Evolutionary conservation across 2,888 invertebrate species (phyloP).

Genomic region (Plebejus anna): DNA sequence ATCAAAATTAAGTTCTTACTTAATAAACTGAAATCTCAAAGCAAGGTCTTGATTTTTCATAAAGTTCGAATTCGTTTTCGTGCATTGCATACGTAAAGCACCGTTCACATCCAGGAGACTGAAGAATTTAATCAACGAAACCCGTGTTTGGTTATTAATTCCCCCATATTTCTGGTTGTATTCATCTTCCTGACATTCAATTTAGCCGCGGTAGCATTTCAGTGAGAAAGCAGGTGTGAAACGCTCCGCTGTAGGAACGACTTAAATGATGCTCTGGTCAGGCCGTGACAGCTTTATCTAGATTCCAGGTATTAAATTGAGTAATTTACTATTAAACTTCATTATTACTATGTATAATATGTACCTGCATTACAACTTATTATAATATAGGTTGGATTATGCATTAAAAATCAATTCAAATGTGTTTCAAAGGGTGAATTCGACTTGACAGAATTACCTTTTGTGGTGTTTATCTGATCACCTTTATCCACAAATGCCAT

Average conservation of each 20-base stretch:
- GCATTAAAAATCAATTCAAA: no score
- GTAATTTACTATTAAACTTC: neutral
- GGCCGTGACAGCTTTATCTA: conserved; percentile 34
- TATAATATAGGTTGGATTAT: no score
- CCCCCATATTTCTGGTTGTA: conserved; percentile 14
- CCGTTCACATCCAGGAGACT: neutral
- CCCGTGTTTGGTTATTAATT: conserved; percentile 17
- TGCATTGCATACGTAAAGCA: neutral
- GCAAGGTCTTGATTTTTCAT: neutral
- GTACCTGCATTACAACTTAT: no score
- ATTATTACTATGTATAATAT: no score
- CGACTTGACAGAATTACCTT: no score
- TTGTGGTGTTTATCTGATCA: no score
- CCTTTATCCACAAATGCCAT: no score
- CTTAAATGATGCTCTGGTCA: conserved; percentile 38
- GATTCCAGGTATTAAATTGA: conserved; percentile 26
- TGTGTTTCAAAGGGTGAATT: no score
- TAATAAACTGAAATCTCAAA: no score
- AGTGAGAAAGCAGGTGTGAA: conserved; percentile 42
- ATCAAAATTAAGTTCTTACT: no score
- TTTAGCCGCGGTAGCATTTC: conserved; percentile 35
- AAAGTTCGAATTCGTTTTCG: neutral
- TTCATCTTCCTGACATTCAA: conserved; percentile 25
- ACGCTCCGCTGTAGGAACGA: conserved; percentile 36
- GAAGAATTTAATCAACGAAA: conserved; percentile 17